Evolutionary conservation across 37 sponge, comb jelly and placozoan species (phyloP).

Genomic region (Spongilla lacustris): DNA sequence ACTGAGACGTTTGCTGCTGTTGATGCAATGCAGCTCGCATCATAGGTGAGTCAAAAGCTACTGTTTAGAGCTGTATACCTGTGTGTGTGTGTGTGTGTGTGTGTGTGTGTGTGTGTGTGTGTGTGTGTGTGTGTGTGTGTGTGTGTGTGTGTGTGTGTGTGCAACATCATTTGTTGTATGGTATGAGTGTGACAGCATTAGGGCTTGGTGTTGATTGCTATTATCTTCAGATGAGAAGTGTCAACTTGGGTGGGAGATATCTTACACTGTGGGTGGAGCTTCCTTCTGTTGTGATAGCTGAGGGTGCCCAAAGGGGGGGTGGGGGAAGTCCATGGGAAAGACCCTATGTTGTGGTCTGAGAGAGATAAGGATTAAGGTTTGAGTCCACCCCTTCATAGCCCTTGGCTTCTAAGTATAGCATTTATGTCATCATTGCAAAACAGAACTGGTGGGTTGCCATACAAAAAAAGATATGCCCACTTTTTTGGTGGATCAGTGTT

Average conservation of each 20-base stretch:
- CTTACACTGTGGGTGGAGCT: neutral
- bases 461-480: too few species aligned
- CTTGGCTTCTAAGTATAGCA: too few species aligned
- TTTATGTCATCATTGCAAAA: too few species aligned
- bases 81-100: neutral
- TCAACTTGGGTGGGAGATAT: too few species aligned
- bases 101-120: neutral
- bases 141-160: constrained; percentile 5
- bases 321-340: neutral
- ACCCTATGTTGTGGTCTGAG: neutral
- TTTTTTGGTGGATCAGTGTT: too few species aligned
- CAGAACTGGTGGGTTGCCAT: too few species aligned
- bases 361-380: neutral
- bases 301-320: neutral
- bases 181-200: too few species aligned
- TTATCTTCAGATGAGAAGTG: neutral
- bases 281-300: neutral
- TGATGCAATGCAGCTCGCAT: constrained; percentile 13
- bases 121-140: neutral
- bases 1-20: constrained; percentile 16
- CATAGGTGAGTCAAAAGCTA: constrained; percentile 2
- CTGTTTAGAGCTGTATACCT: too few species aligned
- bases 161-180: too few species aligned
- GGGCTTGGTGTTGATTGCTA: neutral
- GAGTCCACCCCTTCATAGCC: too few species aligned